Conservation (phyloP, 2,113 vertebrate species). For the Petromus typicus region DNA sequence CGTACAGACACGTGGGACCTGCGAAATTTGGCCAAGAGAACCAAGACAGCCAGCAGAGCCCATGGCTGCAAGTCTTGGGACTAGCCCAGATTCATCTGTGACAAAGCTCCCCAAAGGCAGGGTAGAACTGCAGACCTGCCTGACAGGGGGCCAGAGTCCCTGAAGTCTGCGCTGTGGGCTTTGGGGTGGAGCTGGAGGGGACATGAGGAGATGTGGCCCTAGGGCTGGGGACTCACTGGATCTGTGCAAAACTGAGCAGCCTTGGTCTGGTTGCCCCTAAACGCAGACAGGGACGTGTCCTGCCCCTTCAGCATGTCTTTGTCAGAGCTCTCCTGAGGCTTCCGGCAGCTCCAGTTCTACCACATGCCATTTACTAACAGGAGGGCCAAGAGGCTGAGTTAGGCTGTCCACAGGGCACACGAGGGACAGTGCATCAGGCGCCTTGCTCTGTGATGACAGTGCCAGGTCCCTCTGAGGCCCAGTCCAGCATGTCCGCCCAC, state of each 20-base stretch:
- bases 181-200: fast-evolving
- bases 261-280: not conserved
- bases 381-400: not conserved
- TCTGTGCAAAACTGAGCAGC: too few species aligned
- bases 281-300: not conserved
- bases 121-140: not conserved
- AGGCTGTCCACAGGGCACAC: not conserved
- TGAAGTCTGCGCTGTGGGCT: not conserved
- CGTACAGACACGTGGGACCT: fast-evolving
- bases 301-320: not conserved
- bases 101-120: not conserved
- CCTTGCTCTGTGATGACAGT: not conserved
- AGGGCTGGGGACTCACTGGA: not conserved
- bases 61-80: not conserved
- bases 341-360: not conserved
- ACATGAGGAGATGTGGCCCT: not conserved
- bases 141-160: not conserved
- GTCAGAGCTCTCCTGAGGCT: not conserved
- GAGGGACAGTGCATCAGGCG: not conserved
- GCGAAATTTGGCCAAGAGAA: too few species aligned
- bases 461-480: not conserved
- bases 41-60: not conserved
- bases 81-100: not conserved
- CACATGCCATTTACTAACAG: not conserved
- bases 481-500: not conserved